Evolutionary conservation across 1,140 invertebrate species (phyloP).

Genomic region (Drosophila grimshawi): DNA sequence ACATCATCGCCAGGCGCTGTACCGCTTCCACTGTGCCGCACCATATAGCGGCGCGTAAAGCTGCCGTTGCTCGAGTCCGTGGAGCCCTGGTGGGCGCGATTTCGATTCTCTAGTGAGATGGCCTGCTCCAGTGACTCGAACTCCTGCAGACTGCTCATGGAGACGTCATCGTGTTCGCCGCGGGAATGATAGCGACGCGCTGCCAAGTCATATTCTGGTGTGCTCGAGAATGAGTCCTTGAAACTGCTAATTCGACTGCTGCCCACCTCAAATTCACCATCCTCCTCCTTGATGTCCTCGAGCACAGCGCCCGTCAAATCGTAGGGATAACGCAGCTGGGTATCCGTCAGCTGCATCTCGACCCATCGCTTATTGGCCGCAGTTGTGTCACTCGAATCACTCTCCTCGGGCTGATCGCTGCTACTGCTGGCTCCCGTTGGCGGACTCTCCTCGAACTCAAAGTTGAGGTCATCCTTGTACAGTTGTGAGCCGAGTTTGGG

Average conservation of each 20-base stretch:
- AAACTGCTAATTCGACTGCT: conserved; percentile 91
- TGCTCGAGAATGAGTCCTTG: conserved; percentile 90
- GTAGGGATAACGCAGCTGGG: conserved; percentile 87
- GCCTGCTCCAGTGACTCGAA: conserved; percentile 96
- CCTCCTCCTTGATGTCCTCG: conserved; percentile 96
- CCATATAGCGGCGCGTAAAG: conserved; percentile 88
- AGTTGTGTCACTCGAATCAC: conserved; percentile 86
- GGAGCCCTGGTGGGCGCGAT: conserved; percentile 88
- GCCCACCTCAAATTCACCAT: conserved; percentile 93
- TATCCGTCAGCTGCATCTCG: conserved; percentile 92
- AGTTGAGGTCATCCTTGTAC: conserved; percentile 87
- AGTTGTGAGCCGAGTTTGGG: conserved; percentile 84
- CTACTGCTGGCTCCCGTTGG: conserved; percentile 85
- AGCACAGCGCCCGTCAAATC: conserved; percentile 92
- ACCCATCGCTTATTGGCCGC: conserved; percentile 94
- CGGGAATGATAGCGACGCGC: conserved; percentile 91
- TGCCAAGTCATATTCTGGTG: conserved; percentile 93
- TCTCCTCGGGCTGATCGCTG: conserved; percentile 81
- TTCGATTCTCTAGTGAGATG: conserved; percentile 88
- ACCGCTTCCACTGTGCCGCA: conserved; percentile 85
- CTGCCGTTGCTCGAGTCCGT: conserved; percentile 93
- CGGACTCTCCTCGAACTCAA: conserved; percentile 91
- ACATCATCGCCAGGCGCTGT: conserved; percentile 93
- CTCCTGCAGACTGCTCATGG: conserved; percentile 96
- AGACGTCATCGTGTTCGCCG: conserved; percentile 95